phyloP scores from a whole-genome alignment of 1,140 invertebrate genomes.

The Parasteatoda tepidariorum region DNA sequence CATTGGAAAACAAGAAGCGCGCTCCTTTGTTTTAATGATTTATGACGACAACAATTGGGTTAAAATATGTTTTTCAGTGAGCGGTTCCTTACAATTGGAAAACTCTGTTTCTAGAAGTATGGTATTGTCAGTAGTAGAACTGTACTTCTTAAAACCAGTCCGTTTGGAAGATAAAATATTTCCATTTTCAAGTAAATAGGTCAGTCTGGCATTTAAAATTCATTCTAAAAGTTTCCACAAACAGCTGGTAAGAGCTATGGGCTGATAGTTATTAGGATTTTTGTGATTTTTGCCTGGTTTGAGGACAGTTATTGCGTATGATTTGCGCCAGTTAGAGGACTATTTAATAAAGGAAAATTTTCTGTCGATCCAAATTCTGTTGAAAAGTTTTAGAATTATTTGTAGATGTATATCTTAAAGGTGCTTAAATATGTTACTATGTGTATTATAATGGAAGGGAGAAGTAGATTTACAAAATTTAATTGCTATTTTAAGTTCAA shows the following conservation, averaged over 20 bases:
- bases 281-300: conserved; percentile 36
- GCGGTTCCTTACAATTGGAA: too few species aligned
- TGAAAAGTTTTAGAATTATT: not conserved
- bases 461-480: not conserved
- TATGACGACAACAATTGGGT: too few species aligned
- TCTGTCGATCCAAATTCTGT: not conserved
- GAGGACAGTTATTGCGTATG: conserved; percentile 44
- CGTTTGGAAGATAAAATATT: conserved; percentile 35
- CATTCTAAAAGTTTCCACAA: conserved; percentile 50
- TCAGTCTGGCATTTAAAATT: conserved; percentile 34
- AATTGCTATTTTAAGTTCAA: too few species aligned
- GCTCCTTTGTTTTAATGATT: too few species aligned
- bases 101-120: conserved; percentile 66
- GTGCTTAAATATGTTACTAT: not conserved
- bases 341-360: too few species aligned
- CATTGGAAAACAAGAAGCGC: too few species aligned
- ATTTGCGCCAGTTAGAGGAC: conserved; percentile 48
- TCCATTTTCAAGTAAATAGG: conserved; percentile 25
- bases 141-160: conserved; percentile 64
- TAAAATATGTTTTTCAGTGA: too few species aligned
- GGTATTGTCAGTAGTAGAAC: conserved; percentile 67
- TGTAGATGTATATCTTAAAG: not conserved
- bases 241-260: conserved; percentile 47
- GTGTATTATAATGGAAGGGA: not conserved
- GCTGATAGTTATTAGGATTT: conserved; percentile 45